Evolutionary conservation across 2,113 vertebrate species (phyloP).

Genomic region (Otocyon megalotis): DNA sequence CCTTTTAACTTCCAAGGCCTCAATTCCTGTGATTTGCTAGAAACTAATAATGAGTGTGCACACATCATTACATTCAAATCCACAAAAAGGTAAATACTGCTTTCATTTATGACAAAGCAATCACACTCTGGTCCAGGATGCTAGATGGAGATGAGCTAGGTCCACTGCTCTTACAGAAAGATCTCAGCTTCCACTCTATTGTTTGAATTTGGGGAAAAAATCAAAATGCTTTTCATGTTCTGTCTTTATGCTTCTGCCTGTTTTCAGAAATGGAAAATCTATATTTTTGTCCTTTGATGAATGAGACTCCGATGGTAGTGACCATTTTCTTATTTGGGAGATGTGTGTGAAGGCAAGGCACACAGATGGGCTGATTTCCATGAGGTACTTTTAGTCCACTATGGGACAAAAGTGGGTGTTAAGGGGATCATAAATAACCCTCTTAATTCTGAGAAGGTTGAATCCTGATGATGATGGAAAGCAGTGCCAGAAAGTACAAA

Average conservation of each 20-base stretch:
- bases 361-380: not conserved
- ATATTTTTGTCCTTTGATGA: not conserved
- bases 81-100: constrained; percentile 81
- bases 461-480: not conserved
- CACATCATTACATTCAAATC: constrained; percentile 85
- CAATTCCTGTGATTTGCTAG: constrained; percentile 83
- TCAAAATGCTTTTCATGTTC: constrained; percentile 61
- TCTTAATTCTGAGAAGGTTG: not conserved
- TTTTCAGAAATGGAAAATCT: not conserved
- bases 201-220: constrained; percentile 44
- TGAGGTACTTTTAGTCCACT: not conserved
- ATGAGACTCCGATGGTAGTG: not conserved
- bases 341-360: not conserved
- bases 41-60: constrained; percentile 85
- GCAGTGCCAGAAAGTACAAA: not conserved
- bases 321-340: not conserved
- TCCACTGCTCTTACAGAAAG: constrained; percentile 67
- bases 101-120: constrained; percentile 85
- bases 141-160: constrained; percentile 67
- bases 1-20: constrained; percentile 84
- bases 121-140: constrained; percentile 74
- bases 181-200: constrained; percentile 63
- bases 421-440: not conserved
- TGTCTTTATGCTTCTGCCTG: not conserved
- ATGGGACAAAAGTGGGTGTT: not conserved